phyloP scores from a whole-genome alignment of 2,888 invertebrate species.

The Acrocyrtus sp. region DNA sequence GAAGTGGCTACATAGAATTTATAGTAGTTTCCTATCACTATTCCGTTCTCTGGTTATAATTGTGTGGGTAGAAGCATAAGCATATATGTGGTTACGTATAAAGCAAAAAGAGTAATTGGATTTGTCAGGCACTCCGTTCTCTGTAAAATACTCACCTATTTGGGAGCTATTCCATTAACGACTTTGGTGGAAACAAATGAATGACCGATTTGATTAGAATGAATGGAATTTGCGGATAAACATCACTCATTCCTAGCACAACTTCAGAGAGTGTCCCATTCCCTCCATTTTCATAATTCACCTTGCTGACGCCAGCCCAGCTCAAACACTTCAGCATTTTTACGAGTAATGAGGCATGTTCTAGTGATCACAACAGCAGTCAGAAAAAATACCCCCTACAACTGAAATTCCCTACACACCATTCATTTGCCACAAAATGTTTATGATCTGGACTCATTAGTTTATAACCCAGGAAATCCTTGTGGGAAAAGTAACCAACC shows the following conservation, averaged over 20 bases:
- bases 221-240: neutral
- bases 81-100: no score
- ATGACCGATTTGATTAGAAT: neutral
- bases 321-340: no score
- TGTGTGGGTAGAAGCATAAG: no score
- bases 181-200: neutral
- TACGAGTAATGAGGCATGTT: neutral
- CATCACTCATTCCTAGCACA: neutral
- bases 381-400: neutral
- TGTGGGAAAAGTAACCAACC: slow-evolving; percentile 21
- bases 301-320: no score
- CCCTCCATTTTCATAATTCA: neutral
- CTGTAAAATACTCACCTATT: neutral
- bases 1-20: no score
- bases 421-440: neutral
- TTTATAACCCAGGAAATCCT: slow-evolving; percentile 22
- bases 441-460: slow-evolving; percentile 16
- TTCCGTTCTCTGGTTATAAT: neutral
- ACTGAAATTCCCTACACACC: neutral
- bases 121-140: neutral
- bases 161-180: neutral
- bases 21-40: no score
- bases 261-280: neutral
- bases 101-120: no score
- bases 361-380: neutral